Evolutionary conservation across 2,113 vertebrate genomes (phyloP), one percentile per base, ranked within the genome.

Genomic region (Mugil cephalus): DNA sequence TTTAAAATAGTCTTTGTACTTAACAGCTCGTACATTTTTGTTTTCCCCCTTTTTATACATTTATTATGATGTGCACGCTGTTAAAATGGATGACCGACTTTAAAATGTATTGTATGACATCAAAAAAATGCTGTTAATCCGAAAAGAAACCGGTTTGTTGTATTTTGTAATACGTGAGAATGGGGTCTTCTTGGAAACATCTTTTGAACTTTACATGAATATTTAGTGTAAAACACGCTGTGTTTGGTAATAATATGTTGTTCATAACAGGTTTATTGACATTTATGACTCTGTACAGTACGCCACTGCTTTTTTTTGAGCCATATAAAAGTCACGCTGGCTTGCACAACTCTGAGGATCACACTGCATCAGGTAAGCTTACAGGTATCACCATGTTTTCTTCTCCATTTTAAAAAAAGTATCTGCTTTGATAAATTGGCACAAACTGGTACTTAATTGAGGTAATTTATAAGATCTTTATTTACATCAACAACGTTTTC

Each of bases 241-340:
- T 90, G 85, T 84, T 84, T 89, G 56, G 76, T 70, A 21, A 88
- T 83, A 84, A 75, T 71, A 83, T 64, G 19, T 51, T 69, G 42
- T 63, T 69, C 51, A 65, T 53, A 77, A 76, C 84, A 77, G 69
- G 78, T 89, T 82, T 82, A 80, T 68, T 84, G 82, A 87, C 83
- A 82, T 91, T 91, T 86, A 88, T 85, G 85, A 82, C 80, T 42
- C 40, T 77, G 63, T 53, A 59, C 18, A 82, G 65, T 83, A 84
- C 85, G 90, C 78, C 42, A 7, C 50, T 0, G 19, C 14, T 52
- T 68, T 86, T 82, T 45, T 9, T 10, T 24, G 42, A 51, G 15
- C 48, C 39, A 13, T 92, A 91, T 93, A 93, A 85, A 91, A 87
- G 67, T 70, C 53, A 4, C 12, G 47, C 11, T 21, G 0, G 46